phyloP scores from a whole-genome alignment of 1,140 invertebrate species.

The Magallana angulata region DNA sequence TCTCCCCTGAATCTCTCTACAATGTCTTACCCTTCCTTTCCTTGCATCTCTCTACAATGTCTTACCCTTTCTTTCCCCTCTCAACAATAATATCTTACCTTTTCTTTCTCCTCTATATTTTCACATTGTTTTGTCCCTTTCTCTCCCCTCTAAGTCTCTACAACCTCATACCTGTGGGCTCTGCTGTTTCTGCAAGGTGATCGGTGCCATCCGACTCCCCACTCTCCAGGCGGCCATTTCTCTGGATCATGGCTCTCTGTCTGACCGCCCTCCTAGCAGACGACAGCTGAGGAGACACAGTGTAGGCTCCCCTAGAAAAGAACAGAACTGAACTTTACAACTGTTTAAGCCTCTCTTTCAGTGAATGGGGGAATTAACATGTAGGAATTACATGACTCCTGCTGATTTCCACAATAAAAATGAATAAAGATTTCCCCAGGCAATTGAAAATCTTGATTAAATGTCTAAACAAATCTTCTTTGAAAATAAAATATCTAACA shows the following conservation, averaged over 20 bases:
- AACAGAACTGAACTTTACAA: neutral
- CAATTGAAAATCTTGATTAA: neutral
- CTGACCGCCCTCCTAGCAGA: conserved; percentile 61
- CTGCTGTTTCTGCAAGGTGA: conserved; percentile 65
- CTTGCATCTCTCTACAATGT: too few species aligned
- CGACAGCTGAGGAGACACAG: conserved; percentile 57
- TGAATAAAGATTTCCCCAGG: conserved; percentile 3
- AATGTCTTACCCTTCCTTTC: too few species aligned
- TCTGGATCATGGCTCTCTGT: conserved; percentile 63
- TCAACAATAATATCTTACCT: too few species aligned
- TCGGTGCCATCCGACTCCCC: conserved; percentile 55
- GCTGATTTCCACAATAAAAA: neutral
- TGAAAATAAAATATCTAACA: conserved; percentile 30
- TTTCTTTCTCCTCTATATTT: too few species aligned
- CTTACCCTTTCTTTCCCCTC: too few species aligned
- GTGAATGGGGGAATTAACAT: neutral
- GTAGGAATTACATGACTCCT: neutral
- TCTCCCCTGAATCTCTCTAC: too few species aligned
- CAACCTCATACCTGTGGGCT: conserved; percentile 61
- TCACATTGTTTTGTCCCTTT: too few species aligned
- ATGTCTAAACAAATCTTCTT: conserved; percentile 22
- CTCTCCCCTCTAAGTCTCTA: too few species aligned
- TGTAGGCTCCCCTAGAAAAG: conserved; percentile 40
- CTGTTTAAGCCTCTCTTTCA: neutral
- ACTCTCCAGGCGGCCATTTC: conserved; percentile 53